Percentiles rank a stretch among this genome's conserved stretches.
phyloP scores from a whole-genome alignment of 2,888 invertebrate genomes.

The Agrotis ipsilon region DNA sequence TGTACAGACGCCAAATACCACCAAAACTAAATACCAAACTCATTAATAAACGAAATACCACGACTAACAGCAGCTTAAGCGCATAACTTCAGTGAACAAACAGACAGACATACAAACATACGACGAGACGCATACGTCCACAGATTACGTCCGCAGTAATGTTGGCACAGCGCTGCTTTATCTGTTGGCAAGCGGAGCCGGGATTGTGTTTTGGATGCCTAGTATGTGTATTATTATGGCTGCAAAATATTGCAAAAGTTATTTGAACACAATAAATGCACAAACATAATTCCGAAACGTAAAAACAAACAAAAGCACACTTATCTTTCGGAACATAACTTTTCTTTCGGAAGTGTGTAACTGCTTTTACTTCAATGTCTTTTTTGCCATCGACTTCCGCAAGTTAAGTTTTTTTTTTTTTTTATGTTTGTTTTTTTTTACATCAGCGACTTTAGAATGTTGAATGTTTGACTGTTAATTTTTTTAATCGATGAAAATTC shows the following conservation, averaged over 20 bases:
- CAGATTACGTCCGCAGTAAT: slow-evolving; percentile 58
- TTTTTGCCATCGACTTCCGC: too few relatives aligned
- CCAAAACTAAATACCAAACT: slow-evolving; percentile 7
- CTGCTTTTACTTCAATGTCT: too few relatives aligned
- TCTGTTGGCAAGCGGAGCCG: slow-evolving; percentile 45
- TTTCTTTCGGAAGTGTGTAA: too few relatives aligned
- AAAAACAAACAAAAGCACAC: too few relatives aligned
- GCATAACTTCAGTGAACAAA: slow-evolving; percentile 38
- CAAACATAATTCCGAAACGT: too few relatives aligned
- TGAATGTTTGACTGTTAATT: too few relatives aligned
- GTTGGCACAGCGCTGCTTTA: slow-evolving; percentile 59
- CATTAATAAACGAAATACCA: slow-evolving; percentile 30
- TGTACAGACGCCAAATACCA: background rate
- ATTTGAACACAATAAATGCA: background rate
- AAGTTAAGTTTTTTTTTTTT: too few relatives aligned
- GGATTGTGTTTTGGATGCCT: slow-evolving; percentile 20
- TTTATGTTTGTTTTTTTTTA: too few relatives aligned
- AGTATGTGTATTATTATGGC: background rate
- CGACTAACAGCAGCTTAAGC: slow-evolving; percentile 27
- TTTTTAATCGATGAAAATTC: too few relatives aligned
- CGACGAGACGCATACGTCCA: slow-evolving; percentile 58
- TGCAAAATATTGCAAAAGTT: background rate
- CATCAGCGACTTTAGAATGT: too few relatives aligned
- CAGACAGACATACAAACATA: slow-evolving; percentile 30
- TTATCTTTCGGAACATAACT: too few relatives aligned